Percentiles rank a stretch among this genome's conserved stretches.
These are phyloP conservation scores for Trichonephila clavata DNA, from an alignment of 1,140 invertebrate species.

Conservation along the genomic window DNA sequence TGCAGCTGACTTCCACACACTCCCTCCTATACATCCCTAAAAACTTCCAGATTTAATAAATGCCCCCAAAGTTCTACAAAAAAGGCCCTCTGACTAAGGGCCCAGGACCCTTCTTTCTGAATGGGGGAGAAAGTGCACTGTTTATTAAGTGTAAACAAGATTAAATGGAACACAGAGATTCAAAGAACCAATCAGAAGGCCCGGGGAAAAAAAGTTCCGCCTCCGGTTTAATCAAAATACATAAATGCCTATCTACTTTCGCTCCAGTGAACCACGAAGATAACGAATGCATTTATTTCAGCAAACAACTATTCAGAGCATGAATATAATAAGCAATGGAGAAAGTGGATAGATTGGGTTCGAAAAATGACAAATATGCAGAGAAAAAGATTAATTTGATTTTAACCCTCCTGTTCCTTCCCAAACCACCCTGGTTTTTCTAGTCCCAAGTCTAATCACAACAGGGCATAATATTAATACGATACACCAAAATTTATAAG, in stretches of 20 bases:
- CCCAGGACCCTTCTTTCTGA: not conserved
- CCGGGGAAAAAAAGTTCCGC: not conserved
- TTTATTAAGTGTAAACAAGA: conserved; percentile 70
- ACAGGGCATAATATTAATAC: not conserved
- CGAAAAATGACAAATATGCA: conserved; percentile 51
- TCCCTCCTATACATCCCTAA: not conserved
- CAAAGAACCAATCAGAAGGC: conserved; percentile 54
- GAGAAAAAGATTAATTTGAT: conserved; percentile 53
- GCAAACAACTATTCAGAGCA: conserved; percentile 25
- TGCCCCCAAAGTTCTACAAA: conserved; percentile 13
- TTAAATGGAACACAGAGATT: conserved; percentile 51
- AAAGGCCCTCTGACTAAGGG: not conserved
- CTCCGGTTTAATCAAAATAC: conserved; percentile 52
- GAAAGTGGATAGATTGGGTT: conserved; percentile 13
- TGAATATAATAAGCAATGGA: not conserved
- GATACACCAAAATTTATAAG: not conserved
- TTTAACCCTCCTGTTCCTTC: not conserved
- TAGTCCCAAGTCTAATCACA: not conserved
- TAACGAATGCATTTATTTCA: conserved; percentile 43
- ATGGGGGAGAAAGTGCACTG: not conserved
- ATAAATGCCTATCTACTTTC: conserved; percentile 42
- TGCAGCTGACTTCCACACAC: not conserved
- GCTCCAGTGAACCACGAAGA: not conserved
- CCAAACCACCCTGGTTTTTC: not conserved
- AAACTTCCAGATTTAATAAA: conserved; percentile 47